A percentile compares a stretch with the other conserved stretches of the same genome.
phyloP scores from a whole-genome alignment of 2,888 invertebrate genomes.

The Nephrotoma guestfalica region DNA sequence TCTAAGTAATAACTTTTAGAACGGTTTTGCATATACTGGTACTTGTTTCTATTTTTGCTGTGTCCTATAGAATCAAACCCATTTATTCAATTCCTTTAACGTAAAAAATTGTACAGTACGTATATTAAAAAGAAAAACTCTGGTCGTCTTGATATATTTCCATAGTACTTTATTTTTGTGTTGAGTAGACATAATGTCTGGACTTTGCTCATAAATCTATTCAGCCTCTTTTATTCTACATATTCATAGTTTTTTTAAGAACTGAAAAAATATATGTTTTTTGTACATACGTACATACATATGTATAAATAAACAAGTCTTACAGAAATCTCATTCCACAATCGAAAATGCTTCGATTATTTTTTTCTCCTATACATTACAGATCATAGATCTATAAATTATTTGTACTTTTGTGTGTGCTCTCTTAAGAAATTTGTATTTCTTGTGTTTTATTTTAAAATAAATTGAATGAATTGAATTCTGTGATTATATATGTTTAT shows the following conservation, averaged over 20 bases:
- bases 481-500: background rate
- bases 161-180: slow-evolving; percentile 8
- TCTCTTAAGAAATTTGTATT: background rate
- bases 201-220: slow-evolving; percentile 26
- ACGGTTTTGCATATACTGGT: background rate
- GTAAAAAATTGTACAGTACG: background rate
- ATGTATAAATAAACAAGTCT: background rate
- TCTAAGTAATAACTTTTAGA: background rate
- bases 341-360: background rate
- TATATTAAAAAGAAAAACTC: background rate
- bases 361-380: background rate
- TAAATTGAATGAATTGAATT: background rate
- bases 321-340: background rate
- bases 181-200: slow-evolving; percentile 28
- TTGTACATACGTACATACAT: background rate
- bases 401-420: background rate
- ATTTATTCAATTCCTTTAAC: background rate
- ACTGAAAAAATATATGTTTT: background rate
- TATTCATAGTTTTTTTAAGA: background rate
- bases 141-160: background rate
- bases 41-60: background rate
- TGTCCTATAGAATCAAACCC: background rate
- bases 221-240: slow-evolving; percentile 8
- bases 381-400: background rate
- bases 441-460: background rate